Conservation (phyloP, 2,113 vertebrate species). For the Pongo abelii region DNA sequence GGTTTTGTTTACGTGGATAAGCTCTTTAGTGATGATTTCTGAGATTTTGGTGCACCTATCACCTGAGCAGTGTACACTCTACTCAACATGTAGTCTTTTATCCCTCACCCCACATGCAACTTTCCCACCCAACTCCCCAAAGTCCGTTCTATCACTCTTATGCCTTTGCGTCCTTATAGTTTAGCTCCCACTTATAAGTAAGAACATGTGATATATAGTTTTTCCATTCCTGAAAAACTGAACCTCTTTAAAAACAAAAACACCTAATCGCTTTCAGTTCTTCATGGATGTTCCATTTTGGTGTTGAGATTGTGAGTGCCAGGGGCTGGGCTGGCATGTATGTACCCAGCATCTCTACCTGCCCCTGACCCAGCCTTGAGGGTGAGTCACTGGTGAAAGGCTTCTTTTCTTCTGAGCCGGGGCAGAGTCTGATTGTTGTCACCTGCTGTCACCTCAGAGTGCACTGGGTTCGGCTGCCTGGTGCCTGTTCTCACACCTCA, state of each 20-base stretch:
- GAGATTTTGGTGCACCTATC: too few relatives aligned
- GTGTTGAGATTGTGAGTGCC: not conserved
- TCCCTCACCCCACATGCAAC: too few relatives aligned
- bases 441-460: not conserved
- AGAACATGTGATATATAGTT: too few relatives aligned
- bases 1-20: too few relatives aligned
- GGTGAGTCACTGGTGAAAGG: not conserved
- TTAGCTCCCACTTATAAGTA: too few relatives aligned
- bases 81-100: too few relatives aligned
- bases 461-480: not conserved
- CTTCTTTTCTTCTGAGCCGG: not conserved
- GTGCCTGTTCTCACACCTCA: not conserved
- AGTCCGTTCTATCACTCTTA: too few relatives aligned
- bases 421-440: not conserved
- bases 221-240: too few relatives aligned
- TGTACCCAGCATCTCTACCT: not conserved
- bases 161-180: too few relatives aligned
- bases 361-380: not conserved
- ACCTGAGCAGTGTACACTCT: too few relatives aligned
- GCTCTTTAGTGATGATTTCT: too few relatives aligned
- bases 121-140: too few relatives aligned
- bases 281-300: not conserved
- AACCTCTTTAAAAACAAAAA: not conserved
- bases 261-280: not conserved
- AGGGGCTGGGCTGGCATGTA: rapidly evolving